Evolutionary conservation across 2,797 vertebrate species (phyloP).

Genomic region (Emydoidea blandingii): DNA sequence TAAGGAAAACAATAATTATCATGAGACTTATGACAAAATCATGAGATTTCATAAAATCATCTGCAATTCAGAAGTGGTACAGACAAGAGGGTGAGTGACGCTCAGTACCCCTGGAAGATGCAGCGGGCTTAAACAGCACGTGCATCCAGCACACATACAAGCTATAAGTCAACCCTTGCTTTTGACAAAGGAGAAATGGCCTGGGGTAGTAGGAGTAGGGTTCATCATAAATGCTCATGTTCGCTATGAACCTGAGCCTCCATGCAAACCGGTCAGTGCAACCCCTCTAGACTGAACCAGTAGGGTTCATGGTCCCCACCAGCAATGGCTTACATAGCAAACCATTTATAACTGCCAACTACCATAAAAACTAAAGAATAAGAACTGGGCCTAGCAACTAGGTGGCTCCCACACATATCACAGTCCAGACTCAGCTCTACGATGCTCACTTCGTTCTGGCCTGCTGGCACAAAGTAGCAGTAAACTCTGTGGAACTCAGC

Average conservation of each 20-base stretch:
- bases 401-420: not conserved
- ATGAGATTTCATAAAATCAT: not conserved
- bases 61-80: not conserved
- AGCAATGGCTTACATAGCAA: not conserved
- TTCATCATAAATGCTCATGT: not conserved
- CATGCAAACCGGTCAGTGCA: not conserved
- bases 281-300: not conserved
- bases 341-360: constrained; percentile 18
- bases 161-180: not conserved
- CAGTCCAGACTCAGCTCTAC: not conserved
- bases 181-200: not conserved
- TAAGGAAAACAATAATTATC: no score
- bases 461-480: not conserved
- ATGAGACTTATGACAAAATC: no score
- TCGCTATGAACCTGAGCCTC: not conserved
- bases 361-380: not conserved
- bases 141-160: not conserved
- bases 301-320: fast-evolving
- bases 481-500: not conserved
- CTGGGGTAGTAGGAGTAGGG: not conserved
- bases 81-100: not conserved
- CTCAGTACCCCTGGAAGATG: not conserved
- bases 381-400: not conserved
- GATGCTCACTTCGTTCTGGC: not conserved
- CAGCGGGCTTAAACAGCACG: not conserved